Evolutionary conservation across 2,797 vertebrate genomes (phyloP).

Genomic region (Enteromius radiatus): DNA sequence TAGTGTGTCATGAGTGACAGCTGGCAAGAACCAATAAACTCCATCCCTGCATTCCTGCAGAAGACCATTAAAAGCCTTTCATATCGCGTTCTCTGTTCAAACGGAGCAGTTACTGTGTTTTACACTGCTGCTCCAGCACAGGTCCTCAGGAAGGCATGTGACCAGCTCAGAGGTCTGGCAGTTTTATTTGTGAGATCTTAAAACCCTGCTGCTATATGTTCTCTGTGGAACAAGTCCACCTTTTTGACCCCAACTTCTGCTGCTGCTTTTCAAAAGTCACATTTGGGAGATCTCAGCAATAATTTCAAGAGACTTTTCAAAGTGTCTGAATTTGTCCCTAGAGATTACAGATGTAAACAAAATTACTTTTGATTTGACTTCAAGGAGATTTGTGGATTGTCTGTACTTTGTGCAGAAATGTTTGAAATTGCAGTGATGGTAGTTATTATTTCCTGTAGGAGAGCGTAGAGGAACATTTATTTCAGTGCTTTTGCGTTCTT

Average conservation of each 20-base stretch:
- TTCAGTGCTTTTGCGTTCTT: background rate
- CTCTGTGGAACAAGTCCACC: background rate
- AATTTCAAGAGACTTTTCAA: background rate
- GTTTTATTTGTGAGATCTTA: conserved; percentile 31
- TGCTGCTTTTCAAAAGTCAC: conserved; percentile 10
- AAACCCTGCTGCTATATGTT: conserved; percentile 4
- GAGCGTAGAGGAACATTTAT: background rate
- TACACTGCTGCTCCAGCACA: conserved; percentile 39
- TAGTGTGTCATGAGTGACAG: conserved; percentile 72
- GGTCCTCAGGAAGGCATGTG: background rate
- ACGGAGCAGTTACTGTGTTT: conserved; percentile 14
- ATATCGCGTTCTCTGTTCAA: conserved; percentile 32
- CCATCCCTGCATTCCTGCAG: conserved; percentile 71
- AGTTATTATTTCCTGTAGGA: background rate
- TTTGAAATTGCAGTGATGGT: background rate
- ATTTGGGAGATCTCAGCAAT: background rate
- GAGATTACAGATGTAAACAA: background rate
- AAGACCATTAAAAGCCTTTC: conserved; percentile 68
- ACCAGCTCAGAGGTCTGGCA: background rate
- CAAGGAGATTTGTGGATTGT: background rate
- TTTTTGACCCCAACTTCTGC: background rate
- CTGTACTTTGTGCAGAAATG: background rate
- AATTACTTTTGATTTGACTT: background rate
- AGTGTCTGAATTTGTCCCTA: background rate
- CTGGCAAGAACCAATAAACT: conserved; percentile 75